Base-by-base conservation (phyloP, 2,888 invertebrate species). In the Busseola fusca region DNA sequence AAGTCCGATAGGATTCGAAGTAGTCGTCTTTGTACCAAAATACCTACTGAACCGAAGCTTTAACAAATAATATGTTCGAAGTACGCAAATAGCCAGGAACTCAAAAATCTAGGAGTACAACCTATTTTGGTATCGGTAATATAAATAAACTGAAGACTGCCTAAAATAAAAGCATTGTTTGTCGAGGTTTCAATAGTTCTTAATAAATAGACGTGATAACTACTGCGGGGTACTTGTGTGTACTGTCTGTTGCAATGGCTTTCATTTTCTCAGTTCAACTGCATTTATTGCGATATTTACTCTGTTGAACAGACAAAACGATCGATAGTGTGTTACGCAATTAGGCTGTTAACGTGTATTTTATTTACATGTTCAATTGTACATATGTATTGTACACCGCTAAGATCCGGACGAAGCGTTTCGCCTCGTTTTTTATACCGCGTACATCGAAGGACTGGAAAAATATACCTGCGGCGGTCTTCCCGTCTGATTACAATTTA, bases 161-260 rank as follows among this genome's bases (percentile, higher is more conserved):
- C 3, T 10, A 64, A 57, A 48, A 30, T 62, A 52, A 52, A 48
- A 50, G 18, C 12, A 67, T 72, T 21, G 10, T 62, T 70, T 42
- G 18, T 30, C 42, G 16, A 25, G 16, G 12, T 16, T 64, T 30
- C 58, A n/a, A 56, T 52, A 50, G 52, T 50, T 42, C 37, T 54
- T 21, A 54, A 21, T 37, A 52, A 50, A 42, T 58, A 37, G 10
- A 16, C 21, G 25, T 30, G 21, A 45, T 25, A n/a, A 37, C 40
- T 40, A 7, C 21, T 3, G 48, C 48, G 3, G 9, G 21, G 48
- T 21, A 0, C 0, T 21, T 9, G 21, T 9, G 48, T 21, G 3
- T 9, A 48, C 3, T 21, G 21, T 9, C 45, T 0, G 45, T 48
- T 48, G 18, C 18, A 21, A 45, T 9, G 7, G 21, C 45, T 48